phyloP scores from a whole-genome alignment of 2,797 vertebrate genomes.

The Cygnus olor region DNA sequence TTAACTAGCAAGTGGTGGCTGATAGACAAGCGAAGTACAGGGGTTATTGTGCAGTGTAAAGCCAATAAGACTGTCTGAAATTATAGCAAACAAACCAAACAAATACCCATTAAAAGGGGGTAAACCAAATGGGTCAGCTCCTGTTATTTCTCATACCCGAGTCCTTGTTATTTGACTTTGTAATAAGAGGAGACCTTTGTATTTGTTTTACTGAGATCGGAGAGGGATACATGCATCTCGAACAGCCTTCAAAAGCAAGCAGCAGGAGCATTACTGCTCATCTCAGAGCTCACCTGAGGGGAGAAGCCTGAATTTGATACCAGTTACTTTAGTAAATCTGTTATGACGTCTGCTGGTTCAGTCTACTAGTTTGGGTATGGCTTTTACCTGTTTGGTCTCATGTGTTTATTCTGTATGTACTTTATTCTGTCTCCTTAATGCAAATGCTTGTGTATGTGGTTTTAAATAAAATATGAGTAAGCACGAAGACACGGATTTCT shows the following conservation, averaged over 20 bases:
- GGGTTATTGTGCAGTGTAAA: not conserved
- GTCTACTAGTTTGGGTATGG: not conserved
- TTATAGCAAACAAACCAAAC: not conserved
- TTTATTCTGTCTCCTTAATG: not conserved
- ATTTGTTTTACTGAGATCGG: conserved; percentile 56
- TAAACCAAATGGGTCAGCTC: not conserved
- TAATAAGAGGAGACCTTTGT: conserved; percentile 60
- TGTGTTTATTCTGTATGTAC: rapidly evolving
- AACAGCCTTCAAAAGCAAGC: not conserved
- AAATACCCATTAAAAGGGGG: not conserved
- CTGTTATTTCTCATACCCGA: not conserved
- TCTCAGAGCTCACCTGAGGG: conserved; percentile 18
- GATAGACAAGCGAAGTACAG: not conserved
- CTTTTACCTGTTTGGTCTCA: not conserved
- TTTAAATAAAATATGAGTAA: not conserved
- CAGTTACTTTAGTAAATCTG: not conserved
- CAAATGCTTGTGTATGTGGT: not conserved
- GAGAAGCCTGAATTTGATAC: not conserved
- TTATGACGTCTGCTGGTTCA: not conserved
- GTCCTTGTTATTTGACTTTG: not conserved
- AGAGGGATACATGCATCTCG: not conserved
- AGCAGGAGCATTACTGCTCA: not conserved
- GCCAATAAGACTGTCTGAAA: not conserved
- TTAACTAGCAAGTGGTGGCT: not conserved
- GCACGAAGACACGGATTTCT: not conserved